A percentile compares a stretch with the other conserved stretches of the same genome.
Conservation (phyloP, 1,140 invertebrate species). For the Orchesella cincta region DNA sequence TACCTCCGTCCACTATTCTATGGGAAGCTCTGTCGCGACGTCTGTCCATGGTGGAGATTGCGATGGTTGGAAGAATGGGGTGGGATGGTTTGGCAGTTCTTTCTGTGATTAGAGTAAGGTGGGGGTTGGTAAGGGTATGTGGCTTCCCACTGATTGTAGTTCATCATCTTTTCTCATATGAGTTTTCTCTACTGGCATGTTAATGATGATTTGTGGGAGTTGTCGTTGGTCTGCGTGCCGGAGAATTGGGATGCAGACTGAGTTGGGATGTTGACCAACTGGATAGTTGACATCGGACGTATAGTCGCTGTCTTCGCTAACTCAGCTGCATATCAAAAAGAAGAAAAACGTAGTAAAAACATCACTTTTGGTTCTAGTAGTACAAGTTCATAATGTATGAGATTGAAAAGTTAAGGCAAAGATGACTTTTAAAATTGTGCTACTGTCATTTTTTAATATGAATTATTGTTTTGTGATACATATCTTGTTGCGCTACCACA, state of each 20-base stretch:
- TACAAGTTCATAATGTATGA: too few relatives aligned
- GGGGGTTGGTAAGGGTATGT: conserved; percentile 35
- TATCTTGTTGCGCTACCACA: too few relatives aligned
- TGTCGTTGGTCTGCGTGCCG: conserved; percentile 71
- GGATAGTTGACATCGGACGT: conserved; percentile 95
- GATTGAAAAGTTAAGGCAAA: too few relatives aligned
- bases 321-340: conserved; percentile 68
- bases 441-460: too few relatives aligned
- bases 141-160: conserved; percentile 40
- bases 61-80: conserved; percentile 28
- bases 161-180: conserved; percentile 76
- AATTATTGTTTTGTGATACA: too few relatives aligned
- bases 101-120: conserved; percentile 45
- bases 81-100: conserved; percentile 52
- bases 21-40: conserved; percentile 53
- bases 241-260: conserved; percentile 80
- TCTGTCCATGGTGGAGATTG: conserved; percentile 51
- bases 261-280: conserved; percentile 81
- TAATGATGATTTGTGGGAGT: conserved; percentile 76
- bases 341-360: too few relatives aligned
- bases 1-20: conserved; percentile 53
- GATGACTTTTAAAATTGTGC: too few relatives aligned
- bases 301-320: conserved; percentile 96
- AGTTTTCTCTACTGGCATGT: conserved; percentile 80
- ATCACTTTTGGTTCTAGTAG: too few relatives aligned